Base-by-base conservation (phyloP, 1,140 invertebrate species). In the Bombus fervidus region DNA sequence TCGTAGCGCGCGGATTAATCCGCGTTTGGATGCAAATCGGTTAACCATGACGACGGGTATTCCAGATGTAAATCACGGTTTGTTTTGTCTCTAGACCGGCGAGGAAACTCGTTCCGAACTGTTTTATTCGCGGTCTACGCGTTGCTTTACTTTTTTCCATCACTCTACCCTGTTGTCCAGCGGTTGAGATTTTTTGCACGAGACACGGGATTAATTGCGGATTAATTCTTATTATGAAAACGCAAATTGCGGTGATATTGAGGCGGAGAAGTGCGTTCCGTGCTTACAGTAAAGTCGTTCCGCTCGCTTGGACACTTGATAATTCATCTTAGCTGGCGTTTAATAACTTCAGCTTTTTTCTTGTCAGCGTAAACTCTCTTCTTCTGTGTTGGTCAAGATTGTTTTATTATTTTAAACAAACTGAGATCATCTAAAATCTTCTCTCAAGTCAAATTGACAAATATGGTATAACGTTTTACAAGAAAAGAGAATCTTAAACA, bases 111-210 rank as follows among this genome's bases (percentile, higher is more conserved):
- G 10, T 53, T 74, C 4, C 31, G n/a, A 12, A 22, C 22, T 28
- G 34, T 69, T 39, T 39, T 37, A 69, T 28, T 69, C 68, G 34
- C 68, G 22, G 15, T 34, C 13, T n/a, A 39, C 22, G 9, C 8
- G 3, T 18, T 8, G 22, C 0, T 6, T 2, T 13, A n/a, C 1
- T 10, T 68, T 68, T 34, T 34, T 5, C 1, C 25, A 0, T 0
- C 25, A 5, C 15, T 71, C 2, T 6, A 10, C 37, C 13, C 5
- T 9, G 25, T 39, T 13, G 12, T 41, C 47, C 47, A 53, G 47
- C 25, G 2, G 39, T 25, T n/a, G 69, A 28, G 37, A 41, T 71
- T n/a, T 41, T 71, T 71, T n/a, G 2, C 22, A 69, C 18, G 34
- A 9, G 22, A 69, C 66, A 28, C 9, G 34, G 3, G 3, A 69